A percentile compares a stretch with the other conserved stretches of the same genome.
Conservation (phyloP, 2,888 invertebrate genomes). For the Dasysyrphus tricinctus region DNA sequence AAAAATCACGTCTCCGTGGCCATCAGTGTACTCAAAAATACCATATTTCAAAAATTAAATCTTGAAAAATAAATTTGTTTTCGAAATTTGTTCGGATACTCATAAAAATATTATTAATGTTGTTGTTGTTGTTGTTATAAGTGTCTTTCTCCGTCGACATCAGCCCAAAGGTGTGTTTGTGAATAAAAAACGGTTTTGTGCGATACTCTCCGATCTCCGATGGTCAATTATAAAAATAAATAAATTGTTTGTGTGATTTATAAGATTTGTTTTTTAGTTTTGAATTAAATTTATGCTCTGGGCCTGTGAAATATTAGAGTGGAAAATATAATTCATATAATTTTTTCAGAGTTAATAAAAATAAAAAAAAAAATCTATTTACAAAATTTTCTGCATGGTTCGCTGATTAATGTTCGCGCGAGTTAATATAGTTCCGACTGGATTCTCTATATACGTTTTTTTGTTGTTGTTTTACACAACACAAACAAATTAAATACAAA, state of each 20-base stretch:
- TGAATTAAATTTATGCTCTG: constrained; percentile 21
- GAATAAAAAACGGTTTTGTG: constrained; percentile 64
- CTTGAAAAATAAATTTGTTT: constrained; percentile 47
- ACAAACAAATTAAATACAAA: constrained; percentile 1
- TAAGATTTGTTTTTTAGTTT: constrained; percentile 43
- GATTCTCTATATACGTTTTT: constrained; percentile 12
- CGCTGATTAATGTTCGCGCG: constrained; percentile 46
- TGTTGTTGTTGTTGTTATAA: constrained; percentile 16
- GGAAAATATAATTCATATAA: constrained; percentile 43
- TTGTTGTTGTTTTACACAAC: constrained; percentile 19
- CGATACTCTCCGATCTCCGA: constrained; percentile 36
- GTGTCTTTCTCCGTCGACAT: not conserved
- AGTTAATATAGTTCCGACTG: constrained; percentile 32
- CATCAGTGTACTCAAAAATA: constrained; percentile 17
- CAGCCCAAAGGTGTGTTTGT: constrained; percentile 53
- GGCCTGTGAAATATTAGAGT: constrained; percentile 41
- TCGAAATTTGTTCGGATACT: constrained; percentile 40
- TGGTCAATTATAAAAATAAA: constrained; percentile 71
- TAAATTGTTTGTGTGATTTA: constrained; percentile 64
- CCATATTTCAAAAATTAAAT: constrained; percentile 26
- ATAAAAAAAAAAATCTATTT: constrained; percentile 15
- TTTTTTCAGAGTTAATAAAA: constrained; percentile 27
- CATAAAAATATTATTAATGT: constrained; percentile 35
- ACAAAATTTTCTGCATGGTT: constrained; percentile 31
- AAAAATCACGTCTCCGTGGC: constrained; percentile 48